Base-by-base conservation (phyloP, 2,888 invertebrate species). In the Synergus japonicus region DNA sequence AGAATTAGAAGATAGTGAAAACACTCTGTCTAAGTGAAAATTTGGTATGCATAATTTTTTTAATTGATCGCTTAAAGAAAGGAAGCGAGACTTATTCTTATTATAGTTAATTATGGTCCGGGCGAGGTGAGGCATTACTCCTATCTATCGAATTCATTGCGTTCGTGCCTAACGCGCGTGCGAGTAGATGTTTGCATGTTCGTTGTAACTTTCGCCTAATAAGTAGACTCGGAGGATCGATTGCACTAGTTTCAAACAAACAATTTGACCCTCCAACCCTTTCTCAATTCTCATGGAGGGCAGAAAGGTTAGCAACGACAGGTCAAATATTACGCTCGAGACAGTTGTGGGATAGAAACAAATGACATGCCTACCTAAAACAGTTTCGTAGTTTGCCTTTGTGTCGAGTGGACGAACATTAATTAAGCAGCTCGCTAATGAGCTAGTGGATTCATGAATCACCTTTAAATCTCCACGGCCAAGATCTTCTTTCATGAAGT, bases 351-450 rank as follows among this genome's bases (percentile, higher is more conserved):
- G 46, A 44, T 22, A 46, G 67, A 67, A 67, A 67, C 22, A 43
- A 46, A 67, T 67, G n/a, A 18, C 44, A 29, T 22, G 22, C 18
- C 10, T 9, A 43, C 43, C 29, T 29, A 41, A 82, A 80, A 85
- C 85, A 88, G 85, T 88, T 88, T 87, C 85, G 82, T 85, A 83
- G 83, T 81, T 85, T 80, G 77, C 83, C 49, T 81, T 83, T 77
- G 78, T 79, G 85, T 83, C 84, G 83, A 79, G 86, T 81, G 84
- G 86, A 85, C 84, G 82, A 83, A 85, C 85, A 87, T 88, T 88
- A 88, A 88, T 88, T 88, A 88, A 86, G 84, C 85, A 85, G 85
- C 84, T 85, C 82, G 84, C 87, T 87, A 88, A 89, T 85, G 87
- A 89, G 84, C 83, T 78, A 84, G 81, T 76, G 83, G 83, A 85